A percentile compares a stretch with the other conserved stretches of the same genome.
These are phyloP conservation scores for Eupithecia subfuscata DNA, from an alignment of 2,888 invertebrate species.

Conservation along the genomic window DNA sequence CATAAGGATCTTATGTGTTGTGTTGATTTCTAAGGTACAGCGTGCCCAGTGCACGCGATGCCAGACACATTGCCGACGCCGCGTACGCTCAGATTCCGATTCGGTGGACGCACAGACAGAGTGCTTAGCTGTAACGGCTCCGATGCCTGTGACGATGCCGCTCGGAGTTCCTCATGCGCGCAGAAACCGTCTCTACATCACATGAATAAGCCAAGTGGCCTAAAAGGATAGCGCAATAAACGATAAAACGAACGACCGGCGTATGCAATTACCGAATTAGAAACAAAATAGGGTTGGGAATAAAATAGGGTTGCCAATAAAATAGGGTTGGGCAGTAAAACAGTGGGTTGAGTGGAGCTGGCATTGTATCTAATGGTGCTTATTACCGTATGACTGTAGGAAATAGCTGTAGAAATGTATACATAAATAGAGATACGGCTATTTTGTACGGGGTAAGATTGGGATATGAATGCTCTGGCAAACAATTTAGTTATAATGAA, in stretches of 20 bases:
- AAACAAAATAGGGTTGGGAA: slow-evolving; percentile 36
- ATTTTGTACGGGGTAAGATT: not conserved
- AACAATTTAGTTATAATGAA: not conserved
- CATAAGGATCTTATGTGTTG: no score
- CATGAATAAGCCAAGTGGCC: slow-evolving; percentile 17
- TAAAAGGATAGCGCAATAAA: slow-evolving; percentile 39
- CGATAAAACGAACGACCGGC: slow-evolving; percentile 31
- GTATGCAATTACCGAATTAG: slow-evolving; percentile 38
- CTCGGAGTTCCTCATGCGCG: not conserved
- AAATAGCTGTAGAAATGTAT: not conserved
- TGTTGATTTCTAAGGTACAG: no score
- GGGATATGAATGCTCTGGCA: not conserved
- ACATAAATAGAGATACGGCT: not conserved
- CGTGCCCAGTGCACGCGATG: no score
- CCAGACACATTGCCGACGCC: no score
- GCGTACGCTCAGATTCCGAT: no score
- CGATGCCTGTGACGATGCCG: not conserved
- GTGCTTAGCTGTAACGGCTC: not conserved
- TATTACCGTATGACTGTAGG: slow-evolving; percentile 12
- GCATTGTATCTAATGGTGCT: slow-evolving; percentile 13
- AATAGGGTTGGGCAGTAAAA: slow-evolving; percentile 26
- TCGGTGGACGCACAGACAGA: no score
- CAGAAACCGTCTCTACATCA: not conserved
- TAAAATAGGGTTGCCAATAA: slow-evolving; percentile 30
- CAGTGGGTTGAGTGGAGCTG: slow-evolving; percentile 21